These are phyloP conservation scores for Hoplodrina blanda DNA, from an alignment of 2,888 invertebrate species.

Conservation along the genomic window DNA sequence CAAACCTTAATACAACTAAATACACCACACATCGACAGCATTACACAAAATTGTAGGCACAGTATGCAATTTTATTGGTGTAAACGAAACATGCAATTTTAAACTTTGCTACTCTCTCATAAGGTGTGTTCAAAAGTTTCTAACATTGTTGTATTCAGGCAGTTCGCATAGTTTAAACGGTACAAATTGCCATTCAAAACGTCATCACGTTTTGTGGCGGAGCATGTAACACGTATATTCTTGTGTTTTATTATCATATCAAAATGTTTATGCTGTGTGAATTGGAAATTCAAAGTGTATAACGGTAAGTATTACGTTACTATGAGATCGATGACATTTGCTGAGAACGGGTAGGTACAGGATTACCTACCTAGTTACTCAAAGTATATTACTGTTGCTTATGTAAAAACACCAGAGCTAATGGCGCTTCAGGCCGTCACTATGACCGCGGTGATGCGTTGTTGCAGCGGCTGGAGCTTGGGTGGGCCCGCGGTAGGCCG, in stretches of 20 bases:
- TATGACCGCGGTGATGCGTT: too few species aligned
- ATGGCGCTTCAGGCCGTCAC: too few species aligned
- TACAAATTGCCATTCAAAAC: slow-evolving; percentile 80
- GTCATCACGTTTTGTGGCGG: slow-evolving; percentile 77
- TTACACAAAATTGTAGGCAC: slow-evolving; percentile 38
- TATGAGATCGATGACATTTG: slow-evolving; percentile 7
- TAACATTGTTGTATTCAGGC: slow-evolving; percentile 65
- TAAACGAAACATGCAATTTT: slow-evolving; percentile 62
- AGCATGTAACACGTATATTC: slow-evolving; percentile 68
- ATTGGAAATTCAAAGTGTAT: slow-evolving; percentile 58
- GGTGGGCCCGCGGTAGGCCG: too few species aligned
- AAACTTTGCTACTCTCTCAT: slow-evolving; percentile 58
- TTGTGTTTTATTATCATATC: slow-evolving; percentile 71
- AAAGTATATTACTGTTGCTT: too few species aligned
- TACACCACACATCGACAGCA: slow-evolving; percentile 44
- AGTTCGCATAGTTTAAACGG: slow-evolving; percentile 73
- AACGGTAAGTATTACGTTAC: slow-evolving; percentile 26
- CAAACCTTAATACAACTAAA: slow-evolving; percentile 50
- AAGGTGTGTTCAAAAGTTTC: slow-evolving; percentile 56
- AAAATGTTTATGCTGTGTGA: slow-evolving; percentile 71
- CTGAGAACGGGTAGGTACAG: not conserved
- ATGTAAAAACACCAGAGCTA: too few species aligned
- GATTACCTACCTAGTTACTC: too few species aligned
- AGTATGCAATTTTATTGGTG: slow-evolving; percentile 63
- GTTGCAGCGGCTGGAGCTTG: too few species aligned